A percentile compares a stretch with the other conserved stretches of the same genome.
Evolutionary conservation across 2,113 vertebrate genomes (phyloP).

Genomic region (Thryonomys swinderianus): DNA sequence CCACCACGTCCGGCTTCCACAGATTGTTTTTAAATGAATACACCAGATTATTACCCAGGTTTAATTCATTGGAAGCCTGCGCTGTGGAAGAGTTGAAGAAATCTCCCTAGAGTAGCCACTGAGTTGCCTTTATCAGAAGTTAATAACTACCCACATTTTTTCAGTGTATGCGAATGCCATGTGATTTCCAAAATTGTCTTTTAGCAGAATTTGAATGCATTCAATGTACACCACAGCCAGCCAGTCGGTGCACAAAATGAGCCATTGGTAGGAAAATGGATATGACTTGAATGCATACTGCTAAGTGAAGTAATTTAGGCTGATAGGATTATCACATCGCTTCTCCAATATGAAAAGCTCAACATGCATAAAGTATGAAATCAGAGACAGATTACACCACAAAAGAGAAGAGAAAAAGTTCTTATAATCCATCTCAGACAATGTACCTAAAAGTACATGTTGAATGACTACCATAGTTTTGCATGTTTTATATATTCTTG

Average conservation of each 20-base stretch:
- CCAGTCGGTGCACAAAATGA: background rate
- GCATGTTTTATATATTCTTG: background rate
- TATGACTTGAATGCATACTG: fast-evolving
- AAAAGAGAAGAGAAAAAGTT: background rate
- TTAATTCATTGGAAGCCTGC: background rate
- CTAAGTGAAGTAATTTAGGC: background rate
- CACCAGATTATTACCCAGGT: background rate
- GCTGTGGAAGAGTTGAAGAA: background rate
- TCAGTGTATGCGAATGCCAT: background rate
- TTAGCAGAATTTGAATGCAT: background rate
- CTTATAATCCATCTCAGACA: background rate
- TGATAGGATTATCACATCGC: background rate
- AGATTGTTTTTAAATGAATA: background rate
- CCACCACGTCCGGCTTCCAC: no score
- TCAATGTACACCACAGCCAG: background rate
- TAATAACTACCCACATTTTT: background rate
- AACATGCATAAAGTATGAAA: background rate
- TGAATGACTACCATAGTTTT: background rate
- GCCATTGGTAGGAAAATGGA: background rate
- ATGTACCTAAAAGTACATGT: background rate
- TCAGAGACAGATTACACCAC: background rate
- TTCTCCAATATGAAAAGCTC: background rate
- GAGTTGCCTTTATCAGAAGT: background rate
- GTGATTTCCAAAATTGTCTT: background rate
- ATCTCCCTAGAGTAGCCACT: background rate